Base-by-base conservation (phyloP, 2,888 invertebrate genomes). In the Cheilosia scutellata region DNA sequence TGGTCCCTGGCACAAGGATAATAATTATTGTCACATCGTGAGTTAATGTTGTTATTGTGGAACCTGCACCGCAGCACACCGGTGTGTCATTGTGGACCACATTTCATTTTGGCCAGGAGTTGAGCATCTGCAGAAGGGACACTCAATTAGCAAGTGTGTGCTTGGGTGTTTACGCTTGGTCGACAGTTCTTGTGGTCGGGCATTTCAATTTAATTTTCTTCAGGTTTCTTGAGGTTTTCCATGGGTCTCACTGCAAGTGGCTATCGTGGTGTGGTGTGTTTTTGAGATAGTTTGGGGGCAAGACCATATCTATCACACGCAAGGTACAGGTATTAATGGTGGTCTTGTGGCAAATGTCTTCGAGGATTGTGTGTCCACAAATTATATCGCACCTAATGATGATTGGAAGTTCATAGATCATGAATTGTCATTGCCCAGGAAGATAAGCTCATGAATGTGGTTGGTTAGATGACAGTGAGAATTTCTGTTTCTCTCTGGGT, bases 141-240 rank as follows among this genome's bases (percentile, higher is more conserved):
- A 86, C 76, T 86, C 86, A 86, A 86, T 86, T 86, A 86, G 86
- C 86, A 86, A 86, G 86, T 86, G 86, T 86, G 86, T 82, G 82
- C 82, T 82, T 82, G 76, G 76, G 82, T 82, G 86, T 82, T 86
- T 86, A 86, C 86, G 86, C 82, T 80, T 82, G 82, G 86, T 60
- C 66, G 82, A 57, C 82, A 86, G 76, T 86, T 76, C 82, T 82
- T 86, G 86, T 76, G 86, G 86, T 86, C 57, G 25, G 76, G 72
- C 76, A 77, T 86, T 86, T 86, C 86, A 86, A 86, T 86, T 86
- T 86, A 86, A 86, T 86, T 86, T 86, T 86, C 86, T 86, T 82
- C 76, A 65, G 47, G 86, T 77, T 82, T 77, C 86, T 86, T 82
- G 86, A 86, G 86, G 86, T 84, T 76, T 75, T 65, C 51, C 29